These are phyloP conservation scores for Eulemur coronatus DNA, from an alignment of 2,797 vertebrate species.

Conservation along the genomic window DNA sequence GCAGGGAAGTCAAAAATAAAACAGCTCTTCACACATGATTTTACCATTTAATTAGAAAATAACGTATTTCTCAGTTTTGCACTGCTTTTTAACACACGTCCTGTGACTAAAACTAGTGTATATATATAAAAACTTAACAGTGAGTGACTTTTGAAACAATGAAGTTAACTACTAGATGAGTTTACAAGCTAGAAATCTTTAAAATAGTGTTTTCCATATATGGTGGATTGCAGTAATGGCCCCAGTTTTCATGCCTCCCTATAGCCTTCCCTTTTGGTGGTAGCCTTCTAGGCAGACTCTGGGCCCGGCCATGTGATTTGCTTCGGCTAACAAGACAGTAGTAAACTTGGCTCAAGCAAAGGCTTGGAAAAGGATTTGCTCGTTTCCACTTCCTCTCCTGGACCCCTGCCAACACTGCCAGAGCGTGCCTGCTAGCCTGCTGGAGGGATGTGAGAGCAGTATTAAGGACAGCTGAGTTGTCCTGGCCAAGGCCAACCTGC, in stretches of 20 bases:
- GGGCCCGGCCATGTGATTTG: background rate
- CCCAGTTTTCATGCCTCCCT: background rate
- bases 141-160: background rate
- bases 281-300: background rate
- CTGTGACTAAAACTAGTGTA: background rate
- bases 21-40: background rate
- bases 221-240: no score
- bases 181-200: background rate
- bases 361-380: background rate
- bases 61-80: background rate
- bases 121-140: background rate
- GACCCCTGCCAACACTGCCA: background rate
- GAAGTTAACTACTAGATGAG: background rate
- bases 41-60: background rate
- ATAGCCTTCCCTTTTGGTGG: background rate
- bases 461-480: background rate
- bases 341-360: background rate
- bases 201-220: background rate
- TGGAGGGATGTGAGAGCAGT: background rate
- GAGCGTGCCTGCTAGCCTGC: background rate
- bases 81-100: background rate
- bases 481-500: background rate
- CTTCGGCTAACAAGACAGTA: background rate
- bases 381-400: background rate
- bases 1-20: background rate